Conservation (phyloP, 2,113 vertebrate species). For the Natator depressus region DNA sequence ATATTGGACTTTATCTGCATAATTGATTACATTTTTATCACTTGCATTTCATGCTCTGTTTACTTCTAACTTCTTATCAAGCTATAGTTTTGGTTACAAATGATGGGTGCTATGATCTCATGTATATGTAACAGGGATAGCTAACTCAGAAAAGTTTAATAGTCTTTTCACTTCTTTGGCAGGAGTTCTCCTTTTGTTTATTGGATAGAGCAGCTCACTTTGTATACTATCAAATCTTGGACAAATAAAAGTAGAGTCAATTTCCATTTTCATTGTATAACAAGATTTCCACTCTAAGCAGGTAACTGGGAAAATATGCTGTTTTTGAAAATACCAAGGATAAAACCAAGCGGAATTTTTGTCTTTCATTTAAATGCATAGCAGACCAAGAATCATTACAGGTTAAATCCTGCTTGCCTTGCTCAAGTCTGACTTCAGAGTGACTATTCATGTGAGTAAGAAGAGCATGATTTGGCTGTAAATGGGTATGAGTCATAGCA, state of each 20-base stretch:
- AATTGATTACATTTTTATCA: conserved; percentile 12
- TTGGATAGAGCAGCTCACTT: conserved; percentile 11
- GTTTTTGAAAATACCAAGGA: neutral
- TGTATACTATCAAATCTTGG: neutral
- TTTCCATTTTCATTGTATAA: neutral
- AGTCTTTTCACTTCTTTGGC: neutral
- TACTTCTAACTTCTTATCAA: conserved; percentile 6
- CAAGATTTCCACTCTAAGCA: neutral
- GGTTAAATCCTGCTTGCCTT: neutral
- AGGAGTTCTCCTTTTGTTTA: conserved; percentile 25
- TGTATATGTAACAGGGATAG: neutral
- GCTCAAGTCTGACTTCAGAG: neutral
- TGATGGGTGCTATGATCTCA: neutral
- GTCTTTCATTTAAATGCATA: neutral
- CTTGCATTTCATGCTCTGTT: neutral
- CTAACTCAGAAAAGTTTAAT: conserved; percentile 10
- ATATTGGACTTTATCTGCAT: neutral
- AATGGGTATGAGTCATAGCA: neutral
- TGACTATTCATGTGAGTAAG: neutral
- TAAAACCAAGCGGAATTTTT: conserved; percentile 7
- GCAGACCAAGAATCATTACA: neutral
- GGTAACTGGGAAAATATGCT: neutral
- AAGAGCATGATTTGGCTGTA: neutral
- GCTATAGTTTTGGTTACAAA: conserved; percentile 13
- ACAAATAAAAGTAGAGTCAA: neutral